Conservation (phyloP, 2,113 vertebrate species). For the Canis aureus region DNA sequence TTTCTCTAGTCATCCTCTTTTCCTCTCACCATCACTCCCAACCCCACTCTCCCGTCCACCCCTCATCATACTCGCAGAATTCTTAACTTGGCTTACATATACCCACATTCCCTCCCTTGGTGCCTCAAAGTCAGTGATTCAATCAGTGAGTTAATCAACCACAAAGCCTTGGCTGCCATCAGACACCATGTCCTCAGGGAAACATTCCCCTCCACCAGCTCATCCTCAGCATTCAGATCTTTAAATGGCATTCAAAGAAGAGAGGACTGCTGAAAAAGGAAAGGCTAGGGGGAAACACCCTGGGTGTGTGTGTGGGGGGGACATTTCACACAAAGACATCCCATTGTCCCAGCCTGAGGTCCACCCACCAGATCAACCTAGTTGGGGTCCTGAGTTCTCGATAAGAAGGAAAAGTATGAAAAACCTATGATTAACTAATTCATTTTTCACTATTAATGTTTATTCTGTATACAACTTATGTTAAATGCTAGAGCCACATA, state of each 20-base stretch:
- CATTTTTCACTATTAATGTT: not conserved
- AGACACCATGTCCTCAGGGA: constrained; percentile 59
- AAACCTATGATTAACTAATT: not conserved
- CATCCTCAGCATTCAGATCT: constrained; percentile 49
- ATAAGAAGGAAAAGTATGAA: constrained; percentile 49
- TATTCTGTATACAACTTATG: not conserved
- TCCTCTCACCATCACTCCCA: not conserved
- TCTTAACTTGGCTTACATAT: constrained; percentile 27
- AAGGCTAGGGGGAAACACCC: constrained; percentile 22
- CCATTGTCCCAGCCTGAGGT: constrained; percentile 26
- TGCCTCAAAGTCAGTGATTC: constrained; percentile 60
- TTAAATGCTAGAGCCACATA: constrained; percentile 17
- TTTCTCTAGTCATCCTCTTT: constrained; percentile 54
- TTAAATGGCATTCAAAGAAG: constrained; percentile 73
- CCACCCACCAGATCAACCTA: not conserved
- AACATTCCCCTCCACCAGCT: constrained; percentile 64
- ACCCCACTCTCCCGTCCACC: not conserved
- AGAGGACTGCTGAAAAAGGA: constrained; percentile 61
- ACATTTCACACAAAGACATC: constrained; percentile 33
- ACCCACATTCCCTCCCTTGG: not conserved
- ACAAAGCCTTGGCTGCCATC: constrained; percentile 51
- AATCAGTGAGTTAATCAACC: constrained; percentile 48
- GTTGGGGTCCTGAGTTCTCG: not conserved
- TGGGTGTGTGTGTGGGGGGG: not conserved
- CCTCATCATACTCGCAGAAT: not conserved